Evolutionary conservation across 2,797 vertebrate species (phyloP), one percentile per base, ranked within the genome.

Genomic region (Acomys russatus): DNA sequence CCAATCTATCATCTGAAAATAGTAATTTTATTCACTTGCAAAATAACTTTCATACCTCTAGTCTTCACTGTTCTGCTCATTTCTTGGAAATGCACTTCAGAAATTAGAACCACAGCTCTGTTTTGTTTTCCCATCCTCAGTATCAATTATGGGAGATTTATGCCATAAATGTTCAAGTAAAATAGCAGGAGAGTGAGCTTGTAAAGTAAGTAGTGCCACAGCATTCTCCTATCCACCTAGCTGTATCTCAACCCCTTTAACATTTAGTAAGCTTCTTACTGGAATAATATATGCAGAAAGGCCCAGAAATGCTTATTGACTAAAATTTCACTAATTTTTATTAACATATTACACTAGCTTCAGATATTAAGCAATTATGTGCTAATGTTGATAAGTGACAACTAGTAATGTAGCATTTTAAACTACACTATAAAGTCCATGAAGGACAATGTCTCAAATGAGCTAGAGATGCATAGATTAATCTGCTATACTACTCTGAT

Each of bases 1-100:
- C 44, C 59, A 95, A 93, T 30, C 54, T 51, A 82, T 74, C 61
- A 94, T 28, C 74, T 96, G 76, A 89, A 54, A 94, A 64, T 82
- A 11, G 28, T 74, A 35, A 89, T 63, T 49, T n/a, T 80, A 92
- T 30, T 66, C 78, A 88, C 49, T 92, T 94, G 68, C 11, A 95
- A 90, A 51, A 91, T 80, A 91, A 80, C 56, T 88, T 90, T 92
- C 66, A 94, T 15, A n/a, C 2, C n/a, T 85, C 35, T n/a, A 86
- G 54, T 0, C 73, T 91, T 91, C 80, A 86, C 20, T 92, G 35
- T 14, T 64, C 25, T 91, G 33, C 63, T 76, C 20, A 5, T 61
- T 90, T 82, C 68, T 94, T 84, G 4, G 44, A 25, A 82, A 74
- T n/a, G 63, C 73, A 84, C 11, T 56, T 51, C 83, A 22, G 35